Conservation (phyloP, 1,140 invertebrate genomes). For the Formica selysi region DNA sequence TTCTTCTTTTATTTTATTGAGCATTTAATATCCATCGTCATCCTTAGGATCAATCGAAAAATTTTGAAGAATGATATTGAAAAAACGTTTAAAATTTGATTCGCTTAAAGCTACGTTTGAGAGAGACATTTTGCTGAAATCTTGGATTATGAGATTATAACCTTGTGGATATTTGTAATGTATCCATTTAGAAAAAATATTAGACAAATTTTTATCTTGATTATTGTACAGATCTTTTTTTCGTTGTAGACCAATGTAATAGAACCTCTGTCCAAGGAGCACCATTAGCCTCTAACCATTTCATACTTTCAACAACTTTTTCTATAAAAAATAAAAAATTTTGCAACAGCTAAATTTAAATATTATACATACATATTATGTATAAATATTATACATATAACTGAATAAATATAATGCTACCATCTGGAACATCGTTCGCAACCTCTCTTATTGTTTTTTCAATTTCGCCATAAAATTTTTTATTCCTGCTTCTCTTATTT, state of each 20-base stretch:
- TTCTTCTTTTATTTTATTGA: neutral
- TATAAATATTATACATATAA: neutral
- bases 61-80: neutral
- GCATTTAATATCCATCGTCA: constrained; percentile 3
- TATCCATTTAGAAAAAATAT: constrained; percentile 7
- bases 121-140: constrained; percentile 2
- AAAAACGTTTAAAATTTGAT: neutral
- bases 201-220: constrained; percentile 5
- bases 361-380: neutral
- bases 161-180: constrained; percentile 4
- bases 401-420: neutral
- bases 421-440: neutral
- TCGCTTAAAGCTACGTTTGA: constrained; percentile 2
- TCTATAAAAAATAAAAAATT: constrained; percentile 10
- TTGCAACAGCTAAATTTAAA: neutral
- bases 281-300: neutral
- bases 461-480: neutral
- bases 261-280: neutral
- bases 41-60: neutral
- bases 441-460: neutral
- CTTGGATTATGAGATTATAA: neutral
- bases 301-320: neutral
- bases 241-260: constrained; percentile 4
- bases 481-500: neutral
- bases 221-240: constrained; percentile 5